phyloP scores from a whole-genome alignment of 2,797 vertebrate genomes.

The Euphonia xanthogaster region DNA sequence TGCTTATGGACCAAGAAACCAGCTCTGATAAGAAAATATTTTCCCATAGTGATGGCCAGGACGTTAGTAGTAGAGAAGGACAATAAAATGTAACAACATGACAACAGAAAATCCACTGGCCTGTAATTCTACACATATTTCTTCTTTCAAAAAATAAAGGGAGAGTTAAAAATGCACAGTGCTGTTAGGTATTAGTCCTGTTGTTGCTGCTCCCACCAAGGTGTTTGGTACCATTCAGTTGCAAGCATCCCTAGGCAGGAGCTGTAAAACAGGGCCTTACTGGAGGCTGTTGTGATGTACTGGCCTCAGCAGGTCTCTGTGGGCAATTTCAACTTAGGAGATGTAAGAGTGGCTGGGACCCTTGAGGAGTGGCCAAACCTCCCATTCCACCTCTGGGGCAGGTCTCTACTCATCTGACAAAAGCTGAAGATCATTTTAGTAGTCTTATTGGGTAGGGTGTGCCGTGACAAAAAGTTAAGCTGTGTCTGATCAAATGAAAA shows the following conservation, averaged over 20 bases:
- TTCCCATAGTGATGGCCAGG: neutral
- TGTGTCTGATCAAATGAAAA: neutral
- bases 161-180: neutral
- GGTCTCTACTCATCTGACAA: neutral
- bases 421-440: neutral
- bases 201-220: neutral
- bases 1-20: neutral
- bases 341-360: neutral
- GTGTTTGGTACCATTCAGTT: neutral
- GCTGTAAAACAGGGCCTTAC: neutral
- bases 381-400: neutral
- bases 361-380: neutral
- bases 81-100: neutral
- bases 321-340: rapidly evolving
- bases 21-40: neutral
- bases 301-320: neutral
- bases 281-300: rapidly evolving
- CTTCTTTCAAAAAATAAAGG: neutral
- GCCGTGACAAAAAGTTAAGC: neutral
- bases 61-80: neutral
- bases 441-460: neutral
- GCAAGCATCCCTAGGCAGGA: neutral
- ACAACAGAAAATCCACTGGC: neutral
- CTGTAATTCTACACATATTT: neutral
- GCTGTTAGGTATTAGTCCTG: neutral